Base-by-base conservation (phyloP, 2,888 invertebrate species). In the Caenorhabditis plicata region DNA sequence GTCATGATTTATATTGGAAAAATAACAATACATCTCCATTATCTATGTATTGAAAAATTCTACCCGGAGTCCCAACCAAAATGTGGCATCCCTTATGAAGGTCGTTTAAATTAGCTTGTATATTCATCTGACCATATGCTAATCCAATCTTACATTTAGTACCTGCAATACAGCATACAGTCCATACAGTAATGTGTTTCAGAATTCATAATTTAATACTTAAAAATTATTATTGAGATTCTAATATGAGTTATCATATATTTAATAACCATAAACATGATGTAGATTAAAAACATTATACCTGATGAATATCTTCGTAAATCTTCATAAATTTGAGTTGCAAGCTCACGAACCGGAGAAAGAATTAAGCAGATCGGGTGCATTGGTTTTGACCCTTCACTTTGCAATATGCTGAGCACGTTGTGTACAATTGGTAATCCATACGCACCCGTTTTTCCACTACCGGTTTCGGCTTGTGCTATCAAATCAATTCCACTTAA, bases 401-500 rank as follows among this genome's bases (percentile, higher is more conserved):
- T 13, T 13, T 19, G n/a, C 3, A 20, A 19, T 17, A 19, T 26
- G 2, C 4, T n/a, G 17, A 15, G n/a, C 4, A 83, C 81, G 26
- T 76, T 71, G 70, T 90, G 86, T 31, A 96, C 86, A 3, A 95
- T 91, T 0, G 96, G 96, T 31, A 96, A 81, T 20, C 95, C 82
- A 80, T 92, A 96, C 0, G 95, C 94, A 0, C 94, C 94, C 0
- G 95, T 95, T 85, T 96, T 96, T 13, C 96, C 98, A 0, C 94
- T 94, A 0, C 96, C 96, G 7, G 96, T 98, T 82, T 96, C 95
- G 0, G 96, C 95, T 80, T 95, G 95, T 0, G 90, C 93, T 92
- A 96, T 95, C 23, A 98, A 82, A 85, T 98, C 96, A 25, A 92
- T 84, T 0, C 89, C 89, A 9, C 15, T 22, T 15, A 67, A 42